phyloP scores from a whole-genome alignment of 1,140 invertebrate genomes.

The Drosophila miranda region DNA sequence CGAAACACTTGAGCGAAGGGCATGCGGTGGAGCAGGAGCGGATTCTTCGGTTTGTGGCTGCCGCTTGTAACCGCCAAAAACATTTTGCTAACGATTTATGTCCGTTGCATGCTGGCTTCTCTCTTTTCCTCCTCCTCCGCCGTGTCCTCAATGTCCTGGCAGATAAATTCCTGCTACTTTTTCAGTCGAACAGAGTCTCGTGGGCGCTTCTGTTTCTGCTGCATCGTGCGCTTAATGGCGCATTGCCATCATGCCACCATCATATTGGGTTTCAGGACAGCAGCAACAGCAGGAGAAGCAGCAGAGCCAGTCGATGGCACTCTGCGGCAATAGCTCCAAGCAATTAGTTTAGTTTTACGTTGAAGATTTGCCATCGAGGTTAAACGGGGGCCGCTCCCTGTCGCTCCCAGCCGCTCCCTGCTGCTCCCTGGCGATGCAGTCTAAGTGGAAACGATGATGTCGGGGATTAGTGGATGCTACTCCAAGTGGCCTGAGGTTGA shows the following conservation, averaged over 20 bases:
- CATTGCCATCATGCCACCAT: constrained; percentile 46
- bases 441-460: constrained; percentile 44
- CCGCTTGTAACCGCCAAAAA: constrained; percentile 75
- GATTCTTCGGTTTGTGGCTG: constrained; percentile 35
- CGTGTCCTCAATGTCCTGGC: constrained; percentile 1
- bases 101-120: constrained; percentile 65
- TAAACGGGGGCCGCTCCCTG: constrained; percentile 26
- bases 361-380: constrained; percentile 37
- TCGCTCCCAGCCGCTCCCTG: background rate
- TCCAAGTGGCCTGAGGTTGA: constrained; percentile 18
- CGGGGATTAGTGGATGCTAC: constrained; percentile 45
- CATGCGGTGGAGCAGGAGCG: background rate
- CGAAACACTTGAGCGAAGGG: constrained; percentile 45
- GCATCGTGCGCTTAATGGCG: constrained; percentile 57
- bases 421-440: constrained; percentile 16
- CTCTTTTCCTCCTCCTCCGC: background rate
- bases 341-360: constrained; percentile 63
- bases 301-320: constrained; percentile 25
- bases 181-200: constrained; percentile 37
- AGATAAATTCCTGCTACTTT: constrained; percentile 72
- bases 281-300: background rate
- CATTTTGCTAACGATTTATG: constrained; percentile 79
- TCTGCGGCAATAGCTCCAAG: constrained; percentile 51
- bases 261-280: constrained; percentile 46
- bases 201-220: constrained; percentile 10